These are phyloP conservation scores for Calliphora vomitoria DNA, from an alignment of 2,888 invertebrate species.

Conservation along the genomic window DNA sequence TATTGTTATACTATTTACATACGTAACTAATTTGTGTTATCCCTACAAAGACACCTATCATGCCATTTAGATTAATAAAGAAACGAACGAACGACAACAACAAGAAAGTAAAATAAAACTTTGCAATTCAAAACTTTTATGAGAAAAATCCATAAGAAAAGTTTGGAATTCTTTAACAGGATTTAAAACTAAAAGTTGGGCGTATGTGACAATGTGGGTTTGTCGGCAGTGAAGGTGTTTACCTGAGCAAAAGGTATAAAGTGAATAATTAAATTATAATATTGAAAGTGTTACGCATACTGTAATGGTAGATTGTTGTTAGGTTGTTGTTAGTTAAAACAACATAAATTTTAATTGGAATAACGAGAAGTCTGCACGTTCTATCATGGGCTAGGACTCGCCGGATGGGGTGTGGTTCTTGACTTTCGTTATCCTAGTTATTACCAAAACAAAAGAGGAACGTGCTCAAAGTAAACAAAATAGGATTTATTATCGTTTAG, in stretches of 20 bases:
- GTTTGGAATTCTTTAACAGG: slow-evolving; percentile 35
- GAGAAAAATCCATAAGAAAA: slow-evolving; percentile 34
- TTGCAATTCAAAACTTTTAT: slow-evolving; percentile 32
- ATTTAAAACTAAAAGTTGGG: slow-evolving; percentile 21
- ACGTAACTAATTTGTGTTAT: slow-evolving; percentile 6
- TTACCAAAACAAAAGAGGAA: too few species aligned
- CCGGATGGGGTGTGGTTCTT: too few species aligned
- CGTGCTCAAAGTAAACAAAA: too few species aligned
- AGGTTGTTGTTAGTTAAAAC: too few species aligned
- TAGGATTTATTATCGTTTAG: too few species aligned
- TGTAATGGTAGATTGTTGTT: too few species aligned
- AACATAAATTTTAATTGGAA: too few species aligned
- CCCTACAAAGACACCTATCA: slow-evolving; percentile 5
- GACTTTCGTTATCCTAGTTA: too few species aligned
- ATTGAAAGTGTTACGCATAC: slow-evolving; percentile 30
- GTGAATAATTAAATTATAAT: slow-evolving; percentile 49
- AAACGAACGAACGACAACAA: neutral
- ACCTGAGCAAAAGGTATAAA: slow-evolving; percentile 9
- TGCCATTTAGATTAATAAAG: slow-evolving; percentile 10
- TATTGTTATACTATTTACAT: neutral
- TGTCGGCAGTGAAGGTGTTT: slow-evolving; percentile 11
- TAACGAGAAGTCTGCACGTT: too few species aligned
- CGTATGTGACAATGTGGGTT: slow-evolving; percentile 4
- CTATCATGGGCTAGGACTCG: too few species aligned
- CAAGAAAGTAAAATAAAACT: slow-evolving; percentile 4